Evolutionary conservation across 1,140 invertebrate species (phyloP), one percentile per base, ranked within the genome.

Genomic region (Diuraphis noxia): DNA sequence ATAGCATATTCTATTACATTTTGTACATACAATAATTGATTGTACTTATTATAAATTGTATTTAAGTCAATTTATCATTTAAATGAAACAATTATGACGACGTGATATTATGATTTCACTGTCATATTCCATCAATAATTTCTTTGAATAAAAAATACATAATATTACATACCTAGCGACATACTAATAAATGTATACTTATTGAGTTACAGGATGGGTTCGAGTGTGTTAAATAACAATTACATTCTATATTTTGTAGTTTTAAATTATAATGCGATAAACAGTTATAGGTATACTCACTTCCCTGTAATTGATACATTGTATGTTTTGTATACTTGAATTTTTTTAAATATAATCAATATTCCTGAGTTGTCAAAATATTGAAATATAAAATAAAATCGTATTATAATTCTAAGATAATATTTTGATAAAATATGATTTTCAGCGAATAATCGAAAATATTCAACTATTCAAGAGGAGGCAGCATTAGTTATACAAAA

Each of bases 401-500:
- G 3, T 46, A n/a, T 36, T 46, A 23, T 13, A 21, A 41, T 34
- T 21, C 25, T 21, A 8, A 4, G 40, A 40, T 79, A 52, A 91
- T 52, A 84, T 77, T 52, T 30, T 3, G 0, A 52, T 72, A 25
- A 63, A 43, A 13, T 36, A 1, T 82, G 25, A 25, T 92, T 86
- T 84, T 38, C 34, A 92, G 91, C 21, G 63, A 52, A n/a, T 30
- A 92, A 88, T 40, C 23, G 13, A 38, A 34, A 17, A 40, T 36
- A 40, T 79, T 25, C 89, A 23, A 43, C 34, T 1, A 81, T 90
- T 25, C 87, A 96, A 93, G 96, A 96, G 91, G 95, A 96, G 92
- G 96, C 96, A 36, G 96, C 96, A 13, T 92, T 96, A 88, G 94
- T 96, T 88, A 95, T 97, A 93, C 96, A 97, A 94, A 96, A 96